Evolutionary conservation across 1,140 invertebrate species (phyloP), one percentile per base, ranked within the genome.

Genomic region (Halesus radiatus): DNA sequence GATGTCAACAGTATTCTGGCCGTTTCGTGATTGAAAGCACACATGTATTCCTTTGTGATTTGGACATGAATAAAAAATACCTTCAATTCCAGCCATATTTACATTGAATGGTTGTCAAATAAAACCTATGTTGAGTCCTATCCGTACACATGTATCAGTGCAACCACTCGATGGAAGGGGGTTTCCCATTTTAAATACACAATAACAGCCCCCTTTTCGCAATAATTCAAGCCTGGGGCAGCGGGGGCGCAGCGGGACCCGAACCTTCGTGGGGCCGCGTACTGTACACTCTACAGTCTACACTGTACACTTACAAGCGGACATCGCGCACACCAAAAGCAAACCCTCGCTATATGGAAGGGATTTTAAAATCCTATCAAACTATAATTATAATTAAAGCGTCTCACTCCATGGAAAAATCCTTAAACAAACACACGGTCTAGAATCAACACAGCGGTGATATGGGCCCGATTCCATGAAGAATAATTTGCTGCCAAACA

Each of bases 121-220:
- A 72, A 37, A 68, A 72, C 68, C 45, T 53, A 20, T 52, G 45
- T 26, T 72, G 29, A 66, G 29, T 13, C 26, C 29, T 52, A 50
- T 52, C 15, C 74, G 13, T 56, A 52, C 74, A 62, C 74, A 26
- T 76, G 74, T 76, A 76, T 76, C 74, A 76, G 54, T 64, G 56
- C 74, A 23, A 29, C 72, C 52, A 58, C 52, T 74, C 52, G 72
- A 70, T 70, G 37, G n/a, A 20, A 56, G 72, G 74, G 52, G 80
- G 64, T 81, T 81, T 78, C 64, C 79, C 82, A 78, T 78, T 76
- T 80, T 83, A 81, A 81, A 80, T 58, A 74, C 77, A 78, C 76
- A 72, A 81, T 79, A 73, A 66, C 76, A 72, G 72, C 80, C 80
- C 80, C 82, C 80, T 83, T 76, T 79, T 73, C 68, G 64, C 79